Conservation (phyloP, 2,797 vertebrate genomes). For the Lycodopsis pacificus region DNA sequence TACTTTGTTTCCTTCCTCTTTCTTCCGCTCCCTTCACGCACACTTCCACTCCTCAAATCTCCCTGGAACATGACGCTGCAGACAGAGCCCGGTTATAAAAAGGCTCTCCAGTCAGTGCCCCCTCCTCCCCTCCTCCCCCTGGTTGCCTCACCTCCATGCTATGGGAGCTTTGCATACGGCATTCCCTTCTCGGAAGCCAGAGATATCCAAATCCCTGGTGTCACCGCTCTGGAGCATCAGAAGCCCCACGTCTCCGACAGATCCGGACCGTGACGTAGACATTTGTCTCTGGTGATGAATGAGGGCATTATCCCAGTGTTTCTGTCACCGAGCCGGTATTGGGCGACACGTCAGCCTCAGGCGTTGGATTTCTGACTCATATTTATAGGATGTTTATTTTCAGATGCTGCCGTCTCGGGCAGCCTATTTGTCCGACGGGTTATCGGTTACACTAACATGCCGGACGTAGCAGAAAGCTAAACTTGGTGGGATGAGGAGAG, state of each 20-base stretch:
- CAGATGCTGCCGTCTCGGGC: conserved; percentile 42
- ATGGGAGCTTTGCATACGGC: conserved; percentile 62
- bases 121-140: not conserved
- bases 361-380: conserved; percentile 67
- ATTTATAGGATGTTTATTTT: conserved; percentile 76
- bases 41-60: conserved; percentile 40
- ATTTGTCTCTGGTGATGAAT: conserved; percentile 65
- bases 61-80: conserved; percentile 74
- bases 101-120: conserved; percentile 32
- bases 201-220: conserved; percentile 51
- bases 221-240: conserved; percentile 37
- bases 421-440: conserved; percentile 46
- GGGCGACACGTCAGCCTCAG: conserved; percentile 56
- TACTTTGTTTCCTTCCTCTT: conserved; percentile 13
- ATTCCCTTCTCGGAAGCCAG: conserved; percentile 43
- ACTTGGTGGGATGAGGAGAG: conserved; percentile 66
- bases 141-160: conserved; percentile 68
- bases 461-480: conserved; percentile 77
- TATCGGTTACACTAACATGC: conserved; percentile 71
- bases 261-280: conserved; percentile 57
- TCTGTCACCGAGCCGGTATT: conserved; percentile 56
- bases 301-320: conserved; percentile 58
- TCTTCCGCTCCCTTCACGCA: not conserved
- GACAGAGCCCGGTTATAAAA: conserved; percentile 70
- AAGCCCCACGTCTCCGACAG: conserved; percentile 32